Base-by-base conservation (phyloP, 2,113 vertebrate genomes). In the Ictidomys tridecemlineatus region DNA sequence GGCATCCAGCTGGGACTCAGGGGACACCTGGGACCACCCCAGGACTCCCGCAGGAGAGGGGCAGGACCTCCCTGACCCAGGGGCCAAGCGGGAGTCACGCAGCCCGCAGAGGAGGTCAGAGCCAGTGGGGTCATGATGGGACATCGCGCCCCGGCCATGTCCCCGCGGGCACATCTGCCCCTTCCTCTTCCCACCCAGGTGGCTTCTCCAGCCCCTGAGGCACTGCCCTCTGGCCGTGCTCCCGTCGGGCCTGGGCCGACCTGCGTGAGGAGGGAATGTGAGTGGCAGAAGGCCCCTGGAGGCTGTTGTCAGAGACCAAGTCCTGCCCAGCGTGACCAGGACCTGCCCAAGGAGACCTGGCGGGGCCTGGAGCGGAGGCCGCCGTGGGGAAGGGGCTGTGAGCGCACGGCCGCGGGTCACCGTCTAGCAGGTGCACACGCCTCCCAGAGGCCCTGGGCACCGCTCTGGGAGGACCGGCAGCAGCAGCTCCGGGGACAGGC, bases 81-180 rank as follows among this genome's bases (percentile, higher is more conserved):
- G 13, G 58, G 2, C 56, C 14, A 0, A 13, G 32, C 20, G 10
- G 24, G 42, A 45, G 24, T 17, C 61, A 5, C 1, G 3, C 61
- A 20, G 56, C 24, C 58, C 30, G 17, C 34, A 12, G 42, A 30
- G 32, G 58, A 67, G 58, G 12, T 16, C n/a, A 4, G 28, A 32
- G 2, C 26, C 32, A 4, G n/a, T 20, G 48, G 32, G 42, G 30
- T 32, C 2, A 1, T 3, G 51, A 63, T 20, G 24, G 17, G 79
- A 28, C 5, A 9, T 39, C 6, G 3, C 18, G 10, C 24, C 45
- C 0, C 0, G 22, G 39, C 18, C 4, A 13, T 1, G 2, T 28
- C 74, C 69, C n/a, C 5, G 1, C 2, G 18, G 17, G n/a, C 34
- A 37, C 20, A 2, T 24, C 37, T 26, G 72, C 37, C 58, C 22